Percentiles rank a stretch among this genome's conserved stretches.
These are phyloP conservation scores for Strigamia transsilvanica DNA, from an alignment of 2,888 invertebrate genomes.

Conservation along the genomic window DNA sequence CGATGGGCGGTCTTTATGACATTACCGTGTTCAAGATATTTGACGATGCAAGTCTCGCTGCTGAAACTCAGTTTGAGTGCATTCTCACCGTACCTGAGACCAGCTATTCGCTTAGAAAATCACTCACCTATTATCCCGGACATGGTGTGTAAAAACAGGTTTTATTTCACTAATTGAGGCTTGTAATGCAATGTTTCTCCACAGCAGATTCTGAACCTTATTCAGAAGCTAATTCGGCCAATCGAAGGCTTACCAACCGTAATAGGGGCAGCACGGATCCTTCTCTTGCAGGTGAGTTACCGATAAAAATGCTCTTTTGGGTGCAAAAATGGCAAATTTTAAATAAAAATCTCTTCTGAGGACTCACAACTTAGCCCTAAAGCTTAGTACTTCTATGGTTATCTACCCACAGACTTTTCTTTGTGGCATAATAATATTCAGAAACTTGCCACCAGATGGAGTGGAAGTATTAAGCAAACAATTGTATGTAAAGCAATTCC, in stretches of 20 bases:
- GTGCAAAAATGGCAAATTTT: no score
- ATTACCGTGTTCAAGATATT: slow-evolving; percentile 55
- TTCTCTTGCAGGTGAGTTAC: slow-evolving; percentile 10
- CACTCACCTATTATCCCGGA: slow-evolving; percentile 58
- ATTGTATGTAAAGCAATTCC: no score
- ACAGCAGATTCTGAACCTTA: not conserved
- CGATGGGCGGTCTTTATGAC: slow-evolving; percentile 54
- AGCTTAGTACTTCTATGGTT: no score
- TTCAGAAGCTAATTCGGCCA: slow-evolving; percentile 10
- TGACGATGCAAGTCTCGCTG: slow-evolving; percentile 56
- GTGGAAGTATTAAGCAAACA: no score
- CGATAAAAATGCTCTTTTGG: no score
- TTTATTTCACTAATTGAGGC: not conserved
- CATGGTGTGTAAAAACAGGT: slow-evolving; percentile 13
- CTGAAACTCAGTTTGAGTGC: slow-evolving; percentile 58
- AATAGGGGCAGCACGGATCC: not conserved
- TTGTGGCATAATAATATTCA: no score
- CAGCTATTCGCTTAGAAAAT: slow-evolving; percentile 56
- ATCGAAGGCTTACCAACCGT: not conserved
- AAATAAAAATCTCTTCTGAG: no score
- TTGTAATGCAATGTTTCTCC: not conserved
- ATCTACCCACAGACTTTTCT: no score
- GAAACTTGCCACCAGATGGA: no score
- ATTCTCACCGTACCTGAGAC: slow-evolving; percentile 58
- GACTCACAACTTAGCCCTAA: no score